A percentile compares a stretch with the other conserved stretches of the same genome.
Evolutionary conservation across 1,140 invertebrate species (phyloP).

Genomic region (Palaemon carinicauda): DNA sequence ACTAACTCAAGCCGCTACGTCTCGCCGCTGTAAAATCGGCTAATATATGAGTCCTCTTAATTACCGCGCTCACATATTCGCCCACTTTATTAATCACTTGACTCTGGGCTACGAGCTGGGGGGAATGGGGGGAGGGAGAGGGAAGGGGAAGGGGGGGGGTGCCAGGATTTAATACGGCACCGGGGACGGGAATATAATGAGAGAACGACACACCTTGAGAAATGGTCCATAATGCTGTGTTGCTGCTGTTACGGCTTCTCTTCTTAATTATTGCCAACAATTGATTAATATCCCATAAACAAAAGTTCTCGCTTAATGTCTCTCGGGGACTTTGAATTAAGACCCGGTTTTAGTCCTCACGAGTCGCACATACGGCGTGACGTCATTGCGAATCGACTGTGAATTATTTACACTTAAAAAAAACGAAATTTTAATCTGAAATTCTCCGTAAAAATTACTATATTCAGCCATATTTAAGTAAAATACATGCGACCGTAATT

Average conservation of each 20-base stretch:
- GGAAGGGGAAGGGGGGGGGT: background rate
- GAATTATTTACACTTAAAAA: too few species aligned
- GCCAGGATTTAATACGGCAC: slow-evolving; percentile 15
- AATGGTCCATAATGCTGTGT: background rate
- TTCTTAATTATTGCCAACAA: background rate
- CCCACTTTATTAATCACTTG: slow-evolving; percentile 21
- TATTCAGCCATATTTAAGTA: too few species aligned
- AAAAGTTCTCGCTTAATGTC: too few species aligned
- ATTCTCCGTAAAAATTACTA: too few species aligned
- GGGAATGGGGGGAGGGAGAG: too few species aligned
- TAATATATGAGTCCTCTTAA: slow-evolving; percentile 13
- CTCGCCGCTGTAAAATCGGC: background rate
- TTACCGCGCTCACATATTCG: slow-evolving; percentile 25
- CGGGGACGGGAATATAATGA: background rate
- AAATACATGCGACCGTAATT: too few species aligned
- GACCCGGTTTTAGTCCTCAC: too few species aligned
- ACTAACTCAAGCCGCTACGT: background rate
- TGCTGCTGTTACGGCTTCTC: background rate
- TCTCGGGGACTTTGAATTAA: too few species aligned
- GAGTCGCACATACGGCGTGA: too few species aligned
- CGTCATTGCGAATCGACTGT: too few species aligned
- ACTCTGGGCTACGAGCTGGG: background rate
- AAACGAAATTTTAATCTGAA: too few species aligned
- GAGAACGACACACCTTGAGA: slow-evolving; percentile 16
- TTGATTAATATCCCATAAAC: background rate